phyloP scores from a whole-genome alignment of 2,113 vertebrate species.

The Boulengeromyrus knoepffleri region DNA sequence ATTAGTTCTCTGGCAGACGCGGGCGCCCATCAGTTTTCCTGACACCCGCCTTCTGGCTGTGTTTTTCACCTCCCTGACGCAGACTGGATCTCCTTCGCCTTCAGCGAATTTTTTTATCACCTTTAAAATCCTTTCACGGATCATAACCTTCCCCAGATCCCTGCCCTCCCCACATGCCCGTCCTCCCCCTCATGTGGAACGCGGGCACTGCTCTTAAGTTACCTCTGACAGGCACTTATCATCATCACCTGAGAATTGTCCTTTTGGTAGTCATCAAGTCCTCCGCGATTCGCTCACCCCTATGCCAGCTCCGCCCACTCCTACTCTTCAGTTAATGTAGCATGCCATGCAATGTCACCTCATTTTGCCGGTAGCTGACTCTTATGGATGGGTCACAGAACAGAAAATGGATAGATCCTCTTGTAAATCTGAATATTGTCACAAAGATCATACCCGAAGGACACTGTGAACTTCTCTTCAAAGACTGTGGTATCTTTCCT shows the following conservation, averaged over 20 bases:
- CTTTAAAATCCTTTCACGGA: not conserved
- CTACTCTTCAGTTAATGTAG: not conserved
- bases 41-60: not conserved
- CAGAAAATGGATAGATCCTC: not conserved
- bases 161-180: not conserved
- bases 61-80: slow-evolving; percentile 6
- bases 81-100: not conserved
- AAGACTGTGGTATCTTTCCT: not conserved
- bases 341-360: not conserved
- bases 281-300: not conserved
- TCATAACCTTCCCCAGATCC: not conserved
- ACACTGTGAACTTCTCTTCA: not conserved
- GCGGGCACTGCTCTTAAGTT: not conserved
- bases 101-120: not conserved
- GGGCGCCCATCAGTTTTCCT: slow-evolving; percentile 37
- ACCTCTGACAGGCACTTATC: not conserved
- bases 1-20: slow-evolving; percentile 51
- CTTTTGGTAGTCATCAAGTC: not conserved
- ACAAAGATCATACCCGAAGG: not conserved
- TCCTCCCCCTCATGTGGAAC: not conserved
- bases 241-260: not conserved
- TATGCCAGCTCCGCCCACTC: not conserved
- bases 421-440: not conserved
- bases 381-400: not conserved
- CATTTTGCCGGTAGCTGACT: not conserved